phyloP scores from a whole-genome alignment of 2,888 invertebrate genomes.

The Pollenia angustigena region DNA sequence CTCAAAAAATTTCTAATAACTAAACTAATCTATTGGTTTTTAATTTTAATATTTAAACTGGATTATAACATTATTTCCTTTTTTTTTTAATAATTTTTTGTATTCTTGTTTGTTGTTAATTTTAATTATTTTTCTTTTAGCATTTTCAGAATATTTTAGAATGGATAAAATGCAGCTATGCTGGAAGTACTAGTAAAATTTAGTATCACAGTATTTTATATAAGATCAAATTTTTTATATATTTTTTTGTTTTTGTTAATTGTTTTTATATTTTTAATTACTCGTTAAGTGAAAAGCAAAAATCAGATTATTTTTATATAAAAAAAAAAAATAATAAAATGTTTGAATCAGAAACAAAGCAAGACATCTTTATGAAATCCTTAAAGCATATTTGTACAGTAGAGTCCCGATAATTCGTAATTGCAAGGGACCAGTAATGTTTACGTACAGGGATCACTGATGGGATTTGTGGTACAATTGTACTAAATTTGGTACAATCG shows the following conservation, averaged over 20 bases:
- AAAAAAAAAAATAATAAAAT: background rate
- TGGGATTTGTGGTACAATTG: no score
- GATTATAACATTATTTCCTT: slow-evolving; percentile 52
- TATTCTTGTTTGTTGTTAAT: slow-evolving; percentile 69
- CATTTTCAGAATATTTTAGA: slow-evolving; percentile 84
- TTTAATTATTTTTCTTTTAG: slow-evolving; percentile 74
- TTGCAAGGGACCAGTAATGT: no score
- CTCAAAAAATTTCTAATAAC: slow-evolving; percentile 72
- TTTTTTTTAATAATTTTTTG: slow-evolving; percentile 62
- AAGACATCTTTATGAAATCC: no score
- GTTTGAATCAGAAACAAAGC: no score
- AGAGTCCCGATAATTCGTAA: no score
- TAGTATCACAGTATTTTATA: slow-evolving; percentile 85
- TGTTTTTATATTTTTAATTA: slow-evolving; percentile 54
- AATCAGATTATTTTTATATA: slow-evolving; percentile 25
- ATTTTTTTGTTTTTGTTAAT: slow-evolving; percentile 47
- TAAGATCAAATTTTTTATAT: slow-evolving; percentile 81
- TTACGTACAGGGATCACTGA: no score
- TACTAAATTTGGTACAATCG: no score
- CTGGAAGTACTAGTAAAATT: slow-evolving; percentile 85
- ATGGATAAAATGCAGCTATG: slow-evolving; percentile 85
- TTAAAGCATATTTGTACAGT: no score
- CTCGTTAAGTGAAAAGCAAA: slow-evolving; percentile 21
- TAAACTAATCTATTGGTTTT: slow-evolving; percentile 70
- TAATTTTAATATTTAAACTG: slow-evolving; percentile 57